phyloP scores from a whole-genome alignment of 2,113 vertebrate genomes.

The Xenopus tropicalis region UCB_Xtro_10.0 CM004448.2:136126001-136126500 shows the following conservation, averaged over 20 bases:
- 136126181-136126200: too few relatives aligned
- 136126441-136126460: slow-evolving; percentile 36
- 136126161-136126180: too few relatives aligned
- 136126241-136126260: neutral
- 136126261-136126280: neutral
- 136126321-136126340: neutral
- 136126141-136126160: too few relatives aligned
- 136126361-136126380: slow-evolving; percentile 11
- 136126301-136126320: neutral
- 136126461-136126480: slow-evolving; percentile 22
- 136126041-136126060: too few relatives aligned
- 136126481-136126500: slow-evolving; percentile 22
- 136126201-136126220: too few relatives aligned
- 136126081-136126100: too few relatives aligned
- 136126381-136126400: slow-evolving; percentile 39
- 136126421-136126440: slow-evolving; percentile 31
- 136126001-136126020: too few relatives aligned
- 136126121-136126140: too few relatives aligned
- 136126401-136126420: slow-evolving; percentile 23
- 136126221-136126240: neutral
- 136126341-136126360: neutral
- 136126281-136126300: too few relatives aligned
- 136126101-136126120: too few relatives aligned
- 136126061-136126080: too few relatives aligned
- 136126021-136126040: too few relatives aligned